These are phyloP conservation scores for Colostygia pectinataria DNA, from an alignment of 2,888 invertebrate genomes.

Conservation along the genomic window DNA sequence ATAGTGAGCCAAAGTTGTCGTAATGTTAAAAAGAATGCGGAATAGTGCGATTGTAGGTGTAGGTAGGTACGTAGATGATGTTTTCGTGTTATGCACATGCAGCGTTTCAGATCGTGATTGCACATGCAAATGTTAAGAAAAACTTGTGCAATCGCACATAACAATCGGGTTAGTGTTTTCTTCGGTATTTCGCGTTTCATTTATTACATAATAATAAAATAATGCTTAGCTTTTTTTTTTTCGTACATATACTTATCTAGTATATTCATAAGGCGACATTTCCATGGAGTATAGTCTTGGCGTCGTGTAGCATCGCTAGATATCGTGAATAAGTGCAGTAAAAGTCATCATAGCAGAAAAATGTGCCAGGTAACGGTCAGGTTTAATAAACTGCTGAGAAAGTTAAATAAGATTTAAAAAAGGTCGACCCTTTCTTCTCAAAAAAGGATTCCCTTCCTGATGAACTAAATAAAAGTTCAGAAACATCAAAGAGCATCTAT, in stretches of 20 bases:
- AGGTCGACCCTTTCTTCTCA: background rate
- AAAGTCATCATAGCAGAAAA: too few relatives aligned
- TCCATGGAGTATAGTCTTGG: too few relatives aligned
- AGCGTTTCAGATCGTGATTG: slow-evolving; percentile 18
- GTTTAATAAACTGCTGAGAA: too few relatives aligned
- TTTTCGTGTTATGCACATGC: slow-evolving; percentile 18
- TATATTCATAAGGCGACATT: too few relatives aligned
- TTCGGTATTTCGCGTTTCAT: slow-evolving; percentile 10
- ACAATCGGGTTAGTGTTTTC: slow-evolving; percentile 21
- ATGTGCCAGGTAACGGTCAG: too few relatives aligned
- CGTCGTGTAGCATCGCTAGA: too few relatives aligned
- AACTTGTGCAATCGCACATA: slow-evolving; percentile 30
- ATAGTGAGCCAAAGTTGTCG: slow-evolving; percentile 7
- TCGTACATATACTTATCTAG: too few relatives aligned
- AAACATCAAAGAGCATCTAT: slow-evolving; percentile 6
- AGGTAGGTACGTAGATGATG: slow-evolving; percentile 7
- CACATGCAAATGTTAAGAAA: slow-evolving; percentile 24
- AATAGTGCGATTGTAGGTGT: slow-evolving; percentile 12
- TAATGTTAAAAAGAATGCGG: slow-evolving; percentile 22
- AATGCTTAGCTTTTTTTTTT: too few relatives aligned
- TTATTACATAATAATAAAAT: too few relatives aligned
- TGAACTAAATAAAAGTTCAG: background rate
- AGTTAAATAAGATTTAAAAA: background rate
- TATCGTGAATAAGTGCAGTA: too few relatives aligned
- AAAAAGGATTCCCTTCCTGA: background rate